Conservation (phyloP, 2,888 invertebrate species). For the Macrosiphum euphorbiae region DNA sequence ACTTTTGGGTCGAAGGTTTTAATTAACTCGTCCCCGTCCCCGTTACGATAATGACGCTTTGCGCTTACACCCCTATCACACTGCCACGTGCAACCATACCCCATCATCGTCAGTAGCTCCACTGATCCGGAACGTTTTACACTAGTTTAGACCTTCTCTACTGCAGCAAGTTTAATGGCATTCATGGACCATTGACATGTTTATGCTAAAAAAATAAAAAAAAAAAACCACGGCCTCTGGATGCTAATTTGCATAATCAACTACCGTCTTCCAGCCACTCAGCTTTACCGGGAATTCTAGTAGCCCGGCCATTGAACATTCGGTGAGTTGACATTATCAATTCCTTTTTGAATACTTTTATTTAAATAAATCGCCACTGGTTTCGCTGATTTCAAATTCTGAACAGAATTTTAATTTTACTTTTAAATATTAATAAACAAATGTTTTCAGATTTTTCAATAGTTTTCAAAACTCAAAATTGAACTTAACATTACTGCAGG, state of each 20-base stretch:
- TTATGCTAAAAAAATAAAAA: background rate
- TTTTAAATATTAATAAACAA: background rate
- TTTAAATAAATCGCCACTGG: background rate
- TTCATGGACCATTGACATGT: conserved; percentile 34
- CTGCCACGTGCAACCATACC: background rate
- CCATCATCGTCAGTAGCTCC: conserved; percentile 25
- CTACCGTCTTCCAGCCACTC: background rate
- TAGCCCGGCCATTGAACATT: background rate
- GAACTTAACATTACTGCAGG: background rate
- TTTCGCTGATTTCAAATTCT: background rate
- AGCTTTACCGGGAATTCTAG: background rate
- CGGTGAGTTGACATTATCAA: background rate
- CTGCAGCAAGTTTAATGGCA: background rate
- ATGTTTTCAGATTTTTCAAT: background rate
- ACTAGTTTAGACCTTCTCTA: conserved; percentile 18
- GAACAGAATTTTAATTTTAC: background rate
- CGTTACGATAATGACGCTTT: conserved; percentile 51
- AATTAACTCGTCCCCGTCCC: conserved; percentile 39
- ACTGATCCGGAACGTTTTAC: conserved; percentile 43
- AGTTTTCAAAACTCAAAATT: background rate
- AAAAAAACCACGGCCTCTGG: background rate
- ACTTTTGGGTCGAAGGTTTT: conserved; percentile 46
- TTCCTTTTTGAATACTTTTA: background rate
- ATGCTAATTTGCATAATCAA: conserved; percentile 13
- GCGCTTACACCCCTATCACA: background rate